Percentiles rank a stretch among this genome's conserved stretches.
Conservation (phyloP, 2,797 vertebrate species). For the Megalops cyprinoides region DNA sequence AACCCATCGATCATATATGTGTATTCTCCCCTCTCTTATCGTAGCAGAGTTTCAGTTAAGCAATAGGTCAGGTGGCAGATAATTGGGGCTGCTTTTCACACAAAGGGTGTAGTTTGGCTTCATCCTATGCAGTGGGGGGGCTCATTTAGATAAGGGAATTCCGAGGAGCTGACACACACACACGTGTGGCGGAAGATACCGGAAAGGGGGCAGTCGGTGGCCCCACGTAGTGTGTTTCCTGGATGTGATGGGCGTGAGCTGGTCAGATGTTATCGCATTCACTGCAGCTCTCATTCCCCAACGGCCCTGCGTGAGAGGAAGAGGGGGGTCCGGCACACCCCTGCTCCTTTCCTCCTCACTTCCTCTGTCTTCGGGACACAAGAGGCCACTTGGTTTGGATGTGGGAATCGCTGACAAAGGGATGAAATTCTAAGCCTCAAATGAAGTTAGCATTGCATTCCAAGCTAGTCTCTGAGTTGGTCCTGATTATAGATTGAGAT, state of each 20-base stretch:
- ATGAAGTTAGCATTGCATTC: not conserved
- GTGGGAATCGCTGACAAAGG: slow-evolving; percentile 24
- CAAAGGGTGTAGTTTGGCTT: too few relatives aligned
- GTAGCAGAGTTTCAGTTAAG: not conserved
- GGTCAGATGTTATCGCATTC: slow-evolving; percentile 56
- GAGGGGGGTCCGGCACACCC: slow-evolving; percentile 48
- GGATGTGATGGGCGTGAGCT: slow-evolving; percentile 38
- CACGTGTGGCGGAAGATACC: slow-evolving; percentile 13
- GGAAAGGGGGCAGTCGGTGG: slow-evolving; percentile 30
- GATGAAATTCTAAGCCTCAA: slow-evolving; percentile 3
- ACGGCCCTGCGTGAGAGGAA: slow-evolving; percentile 35
- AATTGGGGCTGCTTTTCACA: too few relatives aligned
- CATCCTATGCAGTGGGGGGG: not conserved
- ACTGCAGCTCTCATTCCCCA: slow-evolving; percentile 37
- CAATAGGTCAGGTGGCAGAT: not conserved
- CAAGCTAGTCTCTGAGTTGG: not conserved
- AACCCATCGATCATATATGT: not conserved
- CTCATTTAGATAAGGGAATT: slow-evolving; percentile 49
- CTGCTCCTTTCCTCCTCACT: slow-evolving; percentile 52
- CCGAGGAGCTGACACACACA: slow-evolving; percentile 40
- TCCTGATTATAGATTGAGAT: not conserved
- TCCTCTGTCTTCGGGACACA: slow-evolving; percentile 42
- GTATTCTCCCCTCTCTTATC: not conserved
- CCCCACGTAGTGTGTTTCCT: slow-evolving; percentile 30
- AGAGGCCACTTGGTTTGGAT: slow-evolving; percentile 29